phyloP scores from a whole-genome alignment of 2,888 invertebrate species.

The Ganaspis brasiliensis region DNA sequence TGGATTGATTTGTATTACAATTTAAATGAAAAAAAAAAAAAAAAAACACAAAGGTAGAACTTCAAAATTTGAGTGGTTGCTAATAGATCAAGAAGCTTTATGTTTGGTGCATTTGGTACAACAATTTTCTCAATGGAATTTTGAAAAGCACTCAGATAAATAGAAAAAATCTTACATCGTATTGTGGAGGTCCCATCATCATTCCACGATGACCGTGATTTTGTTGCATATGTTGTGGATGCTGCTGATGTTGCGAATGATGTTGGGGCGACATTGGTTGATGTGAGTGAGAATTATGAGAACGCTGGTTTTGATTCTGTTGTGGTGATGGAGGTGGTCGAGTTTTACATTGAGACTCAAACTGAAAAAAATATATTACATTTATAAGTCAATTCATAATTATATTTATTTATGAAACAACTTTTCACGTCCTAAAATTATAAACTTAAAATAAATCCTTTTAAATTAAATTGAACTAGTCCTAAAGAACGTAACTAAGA shows the following conservation, averaged over 20 bases:
- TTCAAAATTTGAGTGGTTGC: no score
- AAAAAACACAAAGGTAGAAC: no score
- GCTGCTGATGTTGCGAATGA: slow-evolving; percentile 82
- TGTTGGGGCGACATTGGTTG: slow-evolving; percentile 81
- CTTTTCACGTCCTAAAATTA: no score
- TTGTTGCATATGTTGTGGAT: slow-evolving; percentile 82
- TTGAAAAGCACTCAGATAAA: not conserved
- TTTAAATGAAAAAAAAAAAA: no score
- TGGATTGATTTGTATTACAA: no score
- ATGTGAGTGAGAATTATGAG: slow-evolving; percentile 82
- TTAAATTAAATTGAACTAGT: no score
- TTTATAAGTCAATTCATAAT: no score
- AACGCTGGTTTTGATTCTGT: slow-evolving; percentile 82
- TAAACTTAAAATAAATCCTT: no score
- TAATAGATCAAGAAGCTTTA: no score
- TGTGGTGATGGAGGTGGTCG: slow-evolving; percentile 91
- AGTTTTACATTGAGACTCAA: slow-evolving; percentile 96
- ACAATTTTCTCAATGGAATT: not conserved
- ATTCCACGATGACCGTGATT: slow-evolving; percentile 83
- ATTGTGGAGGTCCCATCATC: slow-evolving; percentile 83
- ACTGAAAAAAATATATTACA: slow-evolving; percentile 75
- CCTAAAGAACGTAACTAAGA: no score
- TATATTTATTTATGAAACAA: no score
- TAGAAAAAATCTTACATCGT: slow-evolving; percentile 16
- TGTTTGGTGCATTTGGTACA: no score